Percentiles rank a stretch among this genome's conserved stretches.
Evolutionary conservation across 1,140 invertebrate species (phyloP).

Genomic region (Drosophila chauvacae): DNA sequence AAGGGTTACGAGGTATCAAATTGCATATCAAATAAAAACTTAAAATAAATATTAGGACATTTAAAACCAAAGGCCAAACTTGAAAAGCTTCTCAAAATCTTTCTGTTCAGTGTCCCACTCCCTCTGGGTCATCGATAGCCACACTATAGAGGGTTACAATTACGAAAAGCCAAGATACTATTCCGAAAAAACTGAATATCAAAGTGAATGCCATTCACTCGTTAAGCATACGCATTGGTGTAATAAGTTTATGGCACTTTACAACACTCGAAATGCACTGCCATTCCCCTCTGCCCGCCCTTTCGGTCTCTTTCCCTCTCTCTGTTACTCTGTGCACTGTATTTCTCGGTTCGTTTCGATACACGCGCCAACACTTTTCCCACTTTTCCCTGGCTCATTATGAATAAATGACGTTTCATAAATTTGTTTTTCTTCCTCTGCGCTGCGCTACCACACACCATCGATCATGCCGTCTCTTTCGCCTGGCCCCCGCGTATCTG

Average conservation of each 20-base stretch:
- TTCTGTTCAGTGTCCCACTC: neutral
- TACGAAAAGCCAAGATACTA: neutral
- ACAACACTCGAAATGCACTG: slow-evolving; percentile 52
- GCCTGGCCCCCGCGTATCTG: neutral
- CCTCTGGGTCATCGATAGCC: slow-evolving; percentile 1
- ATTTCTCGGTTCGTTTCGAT: slow-evolving; percentile 50
- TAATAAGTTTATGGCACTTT: slow-evolving; percentile 73
- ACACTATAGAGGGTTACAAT: slow-evolving; percentile 4
- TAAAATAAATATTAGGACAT: neutral
- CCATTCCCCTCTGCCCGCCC: slow-evolving; percentile 5
- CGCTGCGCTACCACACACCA: slow-evolving; percentile 6
- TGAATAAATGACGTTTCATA: slow-evolving; percentile 82
- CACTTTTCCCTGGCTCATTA: slow-evolving; percentile 72
- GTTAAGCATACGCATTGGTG: slow-evolving; percentile 34
- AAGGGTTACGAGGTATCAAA: neutral
- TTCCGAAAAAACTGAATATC: slow-evolving; percentile 43
- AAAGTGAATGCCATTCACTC: slow-evolving; percentile 30
- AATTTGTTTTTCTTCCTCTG: slow-evolving; percentile 69
- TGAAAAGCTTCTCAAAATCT: neutral
- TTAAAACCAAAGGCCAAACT: neutral
- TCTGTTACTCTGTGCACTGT: slow-evolving; percentile 17
- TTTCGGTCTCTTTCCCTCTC: neutral
- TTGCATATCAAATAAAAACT: no score
- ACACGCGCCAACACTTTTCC: slow-evolving; percentile 77
- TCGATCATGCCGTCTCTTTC: slow-evolving; percentile 30